Base-by-base conservation (phyloP, 1,140 invertebrate species). In the Neodiprion virginianus region DNA sequence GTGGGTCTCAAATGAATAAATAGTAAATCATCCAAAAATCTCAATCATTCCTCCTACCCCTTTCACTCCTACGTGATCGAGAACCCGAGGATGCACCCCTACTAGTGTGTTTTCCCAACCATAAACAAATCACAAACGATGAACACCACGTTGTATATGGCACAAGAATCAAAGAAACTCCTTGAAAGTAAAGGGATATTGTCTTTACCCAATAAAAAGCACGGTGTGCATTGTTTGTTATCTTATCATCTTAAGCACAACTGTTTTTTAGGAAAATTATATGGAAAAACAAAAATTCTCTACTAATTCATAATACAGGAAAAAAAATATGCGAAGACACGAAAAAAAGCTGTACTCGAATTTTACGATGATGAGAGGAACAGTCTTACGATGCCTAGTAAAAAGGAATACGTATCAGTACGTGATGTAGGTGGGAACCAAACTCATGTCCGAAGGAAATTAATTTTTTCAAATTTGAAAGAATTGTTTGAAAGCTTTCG, bases 401-500 rank as follows among this genome's bases (percentile, higher is more conserved):
- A 73, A 67, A 73, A 73, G 7, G 72, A 73, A 11, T 73, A 73
- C 40, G 72, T 73, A 8, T 73, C 72, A 8, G 48, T 68, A 70
- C 66, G 71, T 47, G n/a, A 49, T 69, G 28, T 66, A 65, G 69
- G 50, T 49, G 65, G 28, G 23, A 67, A 53, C 28, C 48, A 47
- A 61, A 17, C n/a, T 14, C 48, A 69, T 50, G 61, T 61, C n/a
- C 75, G 74, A 72, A 76, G 74, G 70, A 72, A 53, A 17, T 70
- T 76, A 7, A 72, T 69, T 17, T 69, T 68, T 11, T 76, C 69
- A 17, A 71, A 76, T 66, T 67, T 69, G 21, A 72, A 47, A 75
- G 73, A 70, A 48, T 67, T 77, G 12, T 21, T 73, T 53, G 71
- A 71, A 70, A 28, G 67, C 14, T 73, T 73, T 67, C 66, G 65